phyloP scores from a whole-genome alignment of 1,140 invertebrate species.

The Cardiocondyla obscurior region DNA sequence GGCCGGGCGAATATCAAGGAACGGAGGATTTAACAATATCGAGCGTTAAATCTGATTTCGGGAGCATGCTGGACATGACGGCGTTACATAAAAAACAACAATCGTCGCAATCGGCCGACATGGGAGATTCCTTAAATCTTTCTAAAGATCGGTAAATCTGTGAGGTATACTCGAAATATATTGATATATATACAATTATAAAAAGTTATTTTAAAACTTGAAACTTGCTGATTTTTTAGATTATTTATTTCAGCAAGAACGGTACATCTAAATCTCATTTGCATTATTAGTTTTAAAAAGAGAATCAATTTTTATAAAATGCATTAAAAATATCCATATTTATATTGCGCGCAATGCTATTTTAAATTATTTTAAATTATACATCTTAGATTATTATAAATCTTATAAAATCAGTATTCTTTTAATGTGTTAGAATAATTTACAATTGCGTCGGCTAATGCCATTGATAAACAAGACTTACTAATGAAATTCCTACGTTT shows the following conservation, averaged over 20 bases:
- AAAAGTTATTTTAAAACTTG: neutral
- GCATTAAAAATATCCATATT: neutral
- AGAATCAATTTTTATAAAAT: neutral
- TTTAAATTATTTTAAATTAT: conserved; percentile 1
- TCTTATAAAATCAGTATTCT: conserved; percentile 13
- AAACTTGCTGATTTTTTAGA: neutral
- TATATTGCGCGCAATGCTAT: neutral
- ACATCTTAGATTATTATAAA: neutral
- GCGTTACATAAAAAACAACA: conserved; percentile 75
- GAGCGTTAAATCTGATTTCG: conserved; percentile 75
- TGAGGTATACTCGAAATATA: neutral
- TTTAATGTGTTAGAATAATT: neutral
- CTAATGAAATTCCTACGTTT: neutral
- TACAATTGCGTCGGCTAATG: neutral
- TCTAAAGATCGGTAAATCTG: conserved; percentile 77
- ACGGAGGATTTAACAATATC: conserved; percentile 79
- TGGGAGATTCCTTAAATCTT: conserved; percentile 79
- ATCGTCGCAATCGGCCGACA: conserved; percentile 66
- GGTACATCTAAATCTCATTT: neutral
- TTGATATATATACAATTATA: neutral
- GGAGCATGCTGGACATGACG: conserved; percentile 79
- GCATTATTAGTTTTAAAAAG: conserved; percentile 1
- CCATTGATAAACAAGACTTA: neutral
- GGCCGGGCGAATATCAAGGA: conserved; percentile 72
- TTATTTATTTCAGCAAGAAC: neutral